Evolutionary conservation across 2,113 vertebrate genomes (phyloP), one percentile per base, ranked within the genome.

Genomic region (Spermophilus dauricus): DNA sequence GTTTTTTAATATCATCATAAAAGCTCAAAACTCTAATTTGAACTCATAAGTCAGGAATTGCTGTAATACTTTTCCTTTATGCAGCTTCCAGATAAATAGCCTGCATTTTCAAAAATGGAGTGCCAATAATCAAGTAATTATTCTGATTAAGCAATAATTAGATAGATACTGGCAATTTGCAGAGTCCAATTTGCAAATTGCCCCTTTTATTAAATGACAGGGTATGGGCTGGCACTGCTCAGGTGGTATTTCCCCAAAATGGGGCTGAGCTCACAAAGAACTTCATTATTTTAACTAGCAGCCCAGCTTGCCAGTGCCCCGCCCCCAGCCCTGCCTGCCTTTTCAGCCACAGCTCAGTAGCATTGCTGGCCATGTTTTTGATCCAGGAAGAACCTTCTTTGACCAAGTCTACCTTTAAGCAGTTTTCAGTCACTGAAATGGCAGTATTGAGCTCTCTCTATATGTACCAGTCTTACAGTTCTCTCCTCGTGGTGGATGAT

Each of bases 61-160:
- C n/a, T 22, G 28, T 42, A 30, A 69, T 73, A 28, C 18, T 69
- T 90, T 81, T 86, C 84, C 85, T 84, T 75, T 51, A 83, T 84
- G 48, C 63, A 70, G 48, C 73, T 78, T 94, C 69, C 69, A 95
- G 58, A 97, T 30, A 89, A 93, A 96, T 61, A 77, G 1, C 67
- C 65, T 94, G 26, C 24, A 67, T 56, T 91, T 83, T 39, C 18
- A 70, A 16, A 85, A 90, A 61, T 16, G 17, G 58, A 92, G 82
- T 86, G 73, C 61, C 86, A 83, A 73, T 97, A 63, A n/a, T 56
- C 86, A 77, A 96, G 91, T 39, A 39, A 97, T 95, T 95, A 94
- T 97, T 96, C 94, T 97, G 86, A 96, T 95, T 96, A 93, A 98
- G 89, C 26, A 90, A 76, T 95, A 90, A 96, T 97, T 94, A 97